phyloP scores from a whole-genome alignment of 2,113 vertebrate species.

The Elephantulus edwardii region DNA sequence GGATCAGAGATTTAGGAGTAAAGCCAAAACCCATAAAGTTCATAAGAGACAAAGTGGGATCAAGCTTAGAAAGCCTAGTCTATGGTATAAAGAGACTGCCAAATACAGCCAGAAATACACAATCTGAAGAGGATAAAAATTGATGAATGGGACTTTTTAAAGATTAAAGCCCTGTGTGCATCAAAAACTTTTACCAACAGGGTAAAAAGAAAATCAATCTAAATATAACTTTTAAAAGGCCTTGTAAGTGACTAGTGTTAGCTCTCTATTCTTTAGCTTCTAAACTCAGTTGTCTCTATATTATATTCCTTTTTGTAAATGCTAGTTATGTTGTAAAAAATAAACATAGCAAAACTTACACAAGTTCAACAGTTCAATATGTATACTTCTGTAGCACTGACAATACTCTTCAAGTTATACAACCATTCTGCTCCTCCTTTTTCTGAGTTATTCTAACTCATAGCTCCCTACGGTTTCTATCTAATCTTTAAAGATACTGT shows the following conservation, averaged over 20 bases:
- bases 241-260: background rate
- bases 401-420: background rate
- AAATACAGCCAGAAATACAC: too few relatives aligned
- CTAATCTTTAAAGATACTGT: background rate
- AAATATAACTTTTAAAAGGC: slow-evolving; percentile 22
- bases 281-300: background rate
- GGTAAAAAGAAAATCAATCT: too few relatives aligned
- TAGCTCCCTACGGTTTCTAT: background rate
- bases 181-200: too few relatives aligned
- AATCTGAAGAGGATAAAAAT: too few relatives aligned
- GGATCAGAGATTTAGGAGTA: too few relatives aligned
- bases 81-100: too few relatives aligned
- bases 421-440: background rate
- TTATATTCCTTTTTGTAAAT: background rate
- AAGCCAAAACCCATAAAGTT: too few relatives aligned
- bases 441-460: background rate
- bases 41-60: too few relatives aligned
- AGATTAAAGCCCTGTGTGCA: too few relatives aligned
- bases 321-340: background rate
- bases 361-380: background rate
- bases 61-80: too few relatives aligned
- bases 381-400: background rate
- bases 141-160: too few relatives aligned
- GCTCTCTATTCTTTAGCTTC: background rate
- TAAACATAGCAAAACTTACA: background rate